These are phyloP conservation scores for Huso huso DNA, from an alignment of 2,797 vertebrate genomes.

Conservation along the genomic window DNA sequence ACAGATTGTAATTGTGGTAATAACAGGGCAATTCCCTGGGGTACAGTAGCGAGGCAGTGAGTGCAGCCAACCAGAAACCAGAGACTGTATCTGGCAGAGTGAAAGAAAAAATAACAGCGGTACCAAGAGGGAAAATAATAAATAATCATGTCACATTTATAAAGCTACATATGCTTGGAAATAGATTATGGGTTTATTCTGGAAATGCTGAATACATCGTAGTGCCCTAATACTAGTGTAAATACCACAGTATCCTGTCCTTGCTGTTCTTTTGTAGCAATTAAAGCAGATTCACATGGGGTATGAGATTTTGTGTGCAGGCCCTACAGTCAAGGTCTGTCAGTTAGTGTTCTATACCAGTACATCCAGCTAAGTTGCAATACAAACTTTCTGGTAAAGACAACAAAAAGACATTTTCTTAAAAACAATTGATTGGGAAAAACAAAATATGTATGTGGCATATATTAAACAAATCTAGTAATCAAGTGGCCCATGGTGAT, in stretches of 20 bases:
- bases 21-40: slow-evolving; percentile 74
- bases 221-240: neutral
- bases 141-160: neutral
- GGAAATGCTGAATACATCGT: neutral
- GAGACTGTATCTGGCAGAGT: slow-evolving; percentile 29
- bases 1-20: slow-evolving; percentile 92
- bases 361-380: no score
- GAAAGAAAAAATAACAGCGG: slow-evolving; percentile 19
- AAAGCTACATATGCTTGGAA: slow-evolving; percentile 1
- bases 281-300: neutral
- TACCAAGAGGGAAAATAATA: neutral
- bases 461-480: no score
- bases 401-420: neutral
- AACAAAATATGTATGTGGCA: neutral
- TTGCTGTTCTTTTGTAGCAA: neutral
- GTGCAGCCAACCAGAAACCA: slow-evolving; percentile 57
- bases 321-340: neutral
- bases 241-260: neutral
- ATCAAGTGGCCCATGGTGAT: no score
- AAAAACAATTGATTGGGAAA: neutral
- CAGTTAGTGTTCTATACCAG: neutral
- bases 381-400: no score
- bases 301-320: neutral
- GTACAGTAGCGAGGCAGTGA: slow-evolving; percentile 41
- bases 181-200: neutral